Evolutionary conservation across 2,888 invertebrate genomes (phyloP).

Genomic region (Platynereis dumerilii): DNA sequence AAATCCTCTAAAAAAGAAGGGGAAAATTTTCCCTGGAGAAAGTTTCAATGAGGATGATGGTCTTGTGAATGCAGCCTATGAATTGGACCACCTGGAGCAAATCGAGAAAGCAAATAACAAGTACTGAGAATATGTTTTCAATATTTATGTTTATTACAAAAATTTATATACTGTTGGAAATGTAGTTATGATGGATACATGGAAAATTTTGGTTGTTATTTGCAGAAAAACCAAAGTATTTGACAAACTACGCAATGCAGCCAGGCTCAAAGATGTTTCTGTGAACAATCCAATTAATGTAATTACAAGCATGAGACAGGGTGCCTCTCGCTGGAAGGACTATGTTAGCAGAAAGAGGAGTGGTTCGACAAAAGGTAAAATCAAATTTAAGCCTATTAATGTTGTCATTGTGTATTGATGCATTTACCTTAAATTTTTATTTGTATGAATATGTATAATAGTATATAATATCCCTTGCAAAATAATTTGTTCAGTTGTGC

Average conservation of each 20-base stretch:
- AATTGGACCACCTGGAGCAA: background rate
- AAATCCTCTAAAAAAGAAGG: background rate
- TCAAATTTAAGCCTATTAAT: too few relatives aligned
- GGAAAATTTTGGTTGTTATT: background rate
- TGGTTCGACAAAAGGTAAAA: conserved; percentile 38
- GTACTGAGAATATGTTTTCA: background rate
- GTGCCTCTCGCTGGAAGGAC: conserved; percentile 45
- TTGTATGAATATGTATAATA: too few relatives aligned
- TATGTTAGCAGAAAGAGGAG: conserved; percentile 44
- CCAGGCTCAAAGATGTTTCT: too few relatives aligned
- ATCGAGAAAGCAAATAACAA: background rate
- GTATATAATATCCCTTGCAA: too few relatives aligned
- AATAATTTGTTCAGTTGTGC: too few relatives aligned
- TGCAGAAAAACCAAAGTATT: too few relatives aligned
- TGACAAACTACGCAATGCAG: too few relatives aligned
- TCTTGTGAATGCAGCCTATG: background rate
- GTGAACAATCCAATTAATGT: conserved; percentile 40
- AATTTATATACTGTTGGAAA: too few relatives aligned
- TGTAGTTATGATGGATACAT: background rate
- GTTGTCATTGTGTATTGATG: too few relatives aligned
- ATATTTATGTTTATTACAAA: background rate
- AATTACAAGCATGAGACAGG: conserved; percentile 44
- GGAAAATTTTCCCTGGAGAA: background rate
- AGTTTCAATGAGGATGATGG: background rate
- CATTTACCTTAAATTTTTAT: too few relatives aligned